phyloP scores from a whole-genome alignment of 2,888 invertebrate species.

The Carabus problematicus region DNA sequence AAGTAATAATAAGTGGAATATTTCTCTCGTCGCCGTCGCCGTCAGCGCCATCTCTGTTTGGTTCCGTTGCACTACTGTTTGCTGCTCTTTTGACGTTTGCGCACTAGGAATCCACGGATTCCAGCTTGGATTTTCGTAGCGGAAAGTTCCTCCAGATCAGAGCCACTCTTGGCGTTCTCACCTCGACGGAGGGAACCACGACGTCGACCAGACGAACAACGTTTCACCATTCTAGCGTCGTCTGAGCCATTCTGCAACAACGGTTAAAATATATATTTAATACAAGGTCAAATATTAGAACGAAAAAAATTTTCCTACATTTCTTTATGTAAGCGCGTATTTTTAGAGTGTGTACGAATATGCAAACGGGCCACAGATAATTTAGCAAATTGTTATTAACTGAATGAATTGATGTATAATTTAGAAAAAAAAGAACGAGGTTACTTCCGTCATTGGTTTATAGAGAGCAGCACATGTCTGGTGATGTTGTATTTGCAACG shows the following conservation, averaged over 20 bases:
- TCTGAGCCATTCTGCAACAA: slow-evolving; percentile 21
- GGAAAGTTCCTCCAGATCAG: slow-evolving; percentile 56
- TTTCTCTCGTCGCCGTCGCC: background rate
- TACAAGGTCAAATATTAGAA: too few species aligned
- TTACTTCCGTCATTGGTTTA: too few species aligned
- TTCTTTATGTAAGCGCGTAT: too few species aligned
- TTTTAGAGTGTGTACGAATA: too few species aligned
- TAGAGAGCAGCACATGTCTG: too few species aligned
- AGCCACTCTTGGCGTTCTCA: slow-evolving; percentile 26
- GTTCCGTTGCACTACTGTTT: background rate
- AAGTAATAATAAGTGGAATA: slow-evolving; percentile 10
- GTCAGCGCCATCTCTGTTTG: background rate
- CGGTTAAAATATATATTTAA: too few species aligned
- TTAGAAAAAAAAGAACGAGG: too few species aligned
- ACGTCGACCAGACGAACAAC: slow-evolving; percentile 22
- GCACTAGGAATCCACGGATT: slow-evolving; percentile 63
- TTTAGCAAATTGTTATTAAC: too few species aligned
- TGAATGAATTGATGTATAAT: too few species aligned
- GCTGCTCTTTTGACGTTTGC: slow-evolving; percentile 60
- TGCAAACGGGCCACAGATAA: too few species aligned
- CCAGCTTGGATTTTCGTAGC: slow-evolving; percentile 67
- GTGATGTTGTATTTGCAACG: too few species aligned
- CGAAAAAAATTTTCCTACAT: too few species aligned
- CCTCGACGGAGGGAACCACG: slow-evolving; percentile 11
- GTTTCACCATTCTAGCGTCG: slow-evolving; percentile 25